A percentile compares a stretch with the other conserved stretches of the same genome.
Evolutionary conservation across 2,888 invertebrate species (phyloP).

Genomic region (Lordiphosa fenestrarum): DNA sequence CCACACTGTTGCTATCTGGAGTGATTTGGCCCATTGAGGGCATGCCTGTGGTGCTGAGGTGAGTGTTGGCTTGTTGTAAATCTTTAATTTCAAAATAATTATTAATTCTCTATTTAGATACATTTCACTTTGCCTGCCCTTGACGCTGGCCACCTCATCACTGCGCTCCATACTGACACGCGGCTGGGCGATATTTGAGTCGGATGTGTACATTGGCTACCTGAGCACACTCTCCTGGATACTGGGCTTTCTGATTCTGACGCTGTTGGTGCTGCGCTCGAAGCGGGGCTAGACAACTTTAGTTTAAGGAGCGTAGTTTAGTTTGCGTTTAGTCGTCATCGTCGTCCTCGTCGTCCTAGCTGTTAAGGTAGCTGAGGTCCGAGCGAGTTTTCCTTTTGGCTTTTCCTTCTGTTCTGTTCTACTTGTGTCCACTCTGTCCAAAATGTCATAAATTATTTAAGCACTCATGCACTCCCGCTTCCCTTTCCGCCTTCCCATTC

Average conservation of each 20-base stretch:
- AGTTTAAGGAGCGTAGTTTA: conserved; percentile 45
- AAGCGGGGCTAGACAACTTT: conserved; percentile 85
- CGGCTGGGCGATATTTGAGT: conserved; percentile 91
- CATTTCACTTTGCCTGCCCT: conserved; percentile 90
- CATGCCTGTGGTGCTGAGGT: conserved; percentile 91
- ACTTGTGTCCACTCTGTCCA: conserved; percentile 27
- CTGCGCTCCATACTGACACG: conserved; percentile 92
- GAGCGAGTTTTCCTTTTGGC: conserved; percentile 23
- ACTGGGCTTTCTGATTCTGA: conserved; percentile 88
- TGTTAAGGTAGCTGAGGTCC: conserved; percentile 38
- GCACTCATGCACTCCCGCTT: conserved; percentile 43
- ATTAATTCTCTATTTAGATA: conserved; percentile 80
- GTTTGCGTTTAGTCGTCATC: conserved; percentile 57
- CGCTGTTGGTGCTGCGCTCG: conserved; percentile 89
- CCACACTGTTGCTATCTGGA: conserved; percentile 93
- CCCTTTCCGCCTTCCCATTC: conserved; percentile 23
- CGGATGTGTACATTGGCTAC: conserved; percentile 93
- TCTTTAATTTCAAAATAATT: too few species aligned
- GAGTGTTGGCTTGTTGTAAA: conserved; percentile 19
- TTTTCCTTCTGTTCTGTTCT: conserved; percentile 6
- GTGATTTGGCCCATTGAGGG: conserved; percentile 98
- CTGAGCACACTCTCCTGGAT: conserved; percentile 93
- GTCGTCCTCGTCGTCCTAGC: conserved; percentile 21
- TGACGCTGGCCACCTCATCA: conserved; percentile 96
- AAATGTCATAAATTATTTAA: conserved; percentile 73